phyloP scores from a whole-genome alignment of 2,888 invertebrate species.

The Drosophila paramelanica region DNA sequence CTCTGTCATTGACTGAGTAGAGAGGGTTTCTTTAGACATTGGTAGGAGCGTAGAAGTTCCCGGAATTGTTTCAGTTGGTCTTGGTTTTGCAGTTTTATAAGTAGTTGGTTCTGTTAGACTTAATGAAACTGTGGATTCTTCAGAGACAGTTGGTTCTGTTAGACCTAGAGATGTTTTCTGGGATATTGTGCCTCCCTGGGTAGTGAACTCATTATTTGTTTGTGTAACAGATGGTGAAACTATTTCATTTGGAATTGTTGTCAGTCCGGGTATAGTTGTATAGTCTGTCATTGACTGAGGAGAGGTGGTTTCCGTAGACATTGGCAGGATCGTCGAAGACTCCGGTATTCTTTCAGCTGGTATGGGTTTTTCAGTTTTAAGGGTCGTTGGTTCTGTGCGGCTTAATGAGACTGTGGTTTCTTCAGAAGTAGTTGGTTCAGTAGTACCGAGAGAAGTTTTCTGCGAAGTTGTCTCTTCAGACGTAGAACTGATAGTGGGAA shows the following conservation, averaged over 20 bases:
- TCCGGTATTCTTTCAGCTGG: neutral
- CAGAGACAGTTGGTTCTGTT: neutral
- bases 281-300: neutral
- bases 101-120: neutral
- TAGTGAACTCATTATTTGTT: neutral
- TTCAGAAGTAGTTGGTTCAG: neutral
- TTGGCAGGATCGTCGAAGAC: neutral
- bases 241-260: neutral
- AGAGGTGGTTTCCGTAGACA: neutral
- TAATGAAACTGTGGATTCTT: neutral
- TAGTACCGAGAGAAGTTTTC: neutral
- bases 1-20: neutral
- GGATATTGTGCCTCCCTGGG: neutral
- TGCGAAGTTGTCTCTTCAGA: neutral
- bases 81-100: neutral
- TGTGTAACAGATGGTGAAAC: neutral
- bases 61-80: constrained; percentile 1
- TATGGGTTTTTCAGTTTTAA: neutral
- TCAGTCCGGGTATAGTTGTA: neutral
- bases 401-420: neutral
- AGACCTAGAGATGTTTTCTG: no score
- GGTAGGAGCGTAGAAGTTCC: neutral
- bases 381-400: neutral
- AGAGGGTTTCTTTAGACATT: neutral
- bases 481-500: neutral